Evolutionary conservation across 2,113 vertebrate species (phyloP).

Genomic region (Pomatostomus ruficeps): DNA sequence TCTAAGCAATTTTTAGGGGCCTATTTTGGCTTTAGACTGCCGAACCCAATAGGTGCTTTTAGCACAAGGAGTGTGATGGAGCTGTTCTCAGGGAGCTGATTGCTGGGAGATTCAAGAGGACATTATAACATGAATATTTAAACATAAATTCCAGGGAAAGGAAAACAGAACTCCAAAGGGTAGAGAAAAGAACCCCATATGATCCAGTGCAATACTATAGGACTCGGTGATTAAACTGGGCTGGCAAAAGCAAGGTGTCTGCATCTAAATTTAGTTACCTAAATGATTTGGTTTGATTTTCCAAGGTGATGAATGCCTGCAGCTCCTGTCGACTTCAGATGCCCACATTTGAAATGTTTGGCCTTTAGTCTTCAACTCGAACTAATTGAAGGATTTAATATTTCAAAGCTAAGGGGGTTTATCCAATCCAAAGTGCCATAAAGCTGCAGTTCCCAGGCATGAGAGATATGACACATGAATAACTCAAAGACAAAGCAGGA

Average conservation of each 20-base stretch:
- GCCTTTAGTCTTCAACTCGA: slow-evolving; percentile 46
- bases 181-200: background rate
- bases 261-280: slow-evolving; percentile 1
- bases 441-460: slow-evolving; percentile 19
- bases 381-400: slow-evolving; percentile 49
- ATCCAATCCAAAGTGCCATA: slow-evolving; percentile 40
- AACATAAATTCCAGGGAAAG: background rate
- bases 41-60: background rate
- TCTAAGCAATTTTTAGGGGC: background rate
- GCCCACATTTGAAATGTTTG: slow-evolving; percentile 36
- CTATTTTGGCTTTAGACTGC: background rate
- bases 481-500: slow-evolving; percentile 34
- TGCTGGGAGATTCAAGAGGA: background rate
- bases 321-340: slow-evolving; percentile 19
- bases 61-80: background rate
- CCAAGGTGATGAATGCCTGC: background rate
- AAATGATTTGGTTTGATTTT: slow-evolving; percentile 18
- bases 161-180: background rate
- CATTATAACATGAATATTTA: background rate
- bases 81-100: background rate
- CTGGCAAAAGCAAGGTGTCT: background rate
- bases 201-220: background rate
- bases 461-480: background rate
- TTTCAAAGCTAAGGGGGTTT: slow-evolving; percentile 45
- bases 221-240: background rate